Percentiles rank a stretch among this genome's conserved stretches.
Conservation (phyloP, 2,888 invertebrate species). For the Noctua comes region DNA sequence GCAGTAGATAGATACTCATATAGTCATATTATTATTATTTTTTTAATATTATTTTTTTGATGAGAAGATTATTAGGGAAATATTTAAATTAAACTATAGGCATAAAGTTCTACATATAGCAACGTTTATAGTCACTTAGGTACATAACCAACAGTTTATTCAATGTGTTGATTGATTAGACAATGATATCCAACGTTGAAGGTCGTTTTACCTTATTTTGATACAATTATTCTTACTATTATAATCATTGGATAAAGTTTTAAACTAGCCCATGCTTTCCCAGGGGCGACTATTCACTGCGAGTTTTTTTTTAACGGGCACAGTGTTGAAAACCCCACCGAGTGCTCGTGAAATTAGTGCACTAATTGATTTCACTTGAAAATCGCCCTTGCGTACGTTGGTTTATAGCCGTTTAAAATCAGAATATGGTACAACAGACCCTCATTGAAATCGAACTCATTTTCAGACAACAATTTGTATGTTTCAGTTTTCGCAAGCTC, state of each 20-base stretch:
- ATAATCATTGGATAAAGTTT: no score
- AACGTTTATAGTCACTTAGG: background rate
- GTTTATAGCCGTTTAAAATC: background rate
- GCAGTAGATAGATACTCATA: conserved; percentile 37
- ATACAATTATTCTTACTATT: no score
- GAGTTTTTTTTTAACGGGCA: background rate
- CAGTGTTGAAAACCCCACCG: background rate
- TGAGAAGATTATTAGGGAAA: background rate
- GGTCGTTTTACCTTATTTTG: background rate
- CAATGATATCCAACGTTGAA: no score
- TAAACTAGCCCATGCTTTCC: no score
- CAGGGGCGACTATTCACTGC: background rate
- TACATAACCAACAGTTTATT: background rate
- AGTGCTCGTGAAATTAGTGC: background rate
- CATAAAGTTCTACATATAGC: no score
- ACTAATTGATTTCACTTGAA: background rate
- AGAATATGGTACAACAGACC: conserved; percentile 4
- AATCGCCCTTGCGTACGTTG: background rate
- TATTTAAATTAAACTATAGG: background rate
- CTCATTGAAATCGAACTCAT: background rate
- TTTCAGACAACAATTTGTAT: conserved; percentile 17
- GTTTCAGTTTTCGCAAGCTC: conserved; percentile 95
- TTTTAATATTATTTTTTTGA: background rate
- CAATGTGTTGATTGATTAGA: no score
- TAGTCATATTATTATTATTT: background rate